Evolutionary conservation across 2,888 invertebrate species (phyloP), one percentile per base, ranked within the genome.

Genomic region (Agrochola lychnidis): DNA sequence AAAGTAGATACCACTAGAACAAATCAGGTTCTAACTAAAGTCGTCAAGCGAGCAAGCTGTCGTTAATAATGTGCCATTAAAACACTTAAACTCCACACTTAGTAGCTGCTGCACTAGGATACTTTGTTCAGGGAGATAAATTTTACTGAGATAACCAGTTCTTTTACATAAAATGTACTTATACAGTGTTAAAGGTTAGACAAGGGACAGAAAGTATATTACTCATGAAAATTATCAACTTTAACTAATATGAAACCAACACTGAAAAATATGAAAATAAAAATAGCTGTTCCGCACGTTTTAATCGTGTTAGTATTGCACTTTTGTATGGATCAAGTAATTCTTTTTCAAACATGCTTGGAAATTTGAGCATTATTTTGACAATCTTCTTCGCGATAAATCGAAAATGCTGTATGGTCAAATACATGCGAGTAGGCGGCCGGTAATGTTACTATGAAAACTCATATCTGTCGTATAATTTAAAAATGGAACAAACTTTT

Each of bases 51-150:
- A 53, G 22, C 30, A 25, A 16, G 25, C 40, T 53, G 48, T 59
- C 16, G n/a, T 64, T 51, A 78, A 70, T 53, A 76, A 70, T 45
- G 16, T 51, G 53, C 22, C 51, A 67, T 67, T 77, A 67, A 48
- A 78, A 77, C 62, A 75, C 22, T 70, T 36, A 25, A 25, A 12
- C n/a, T 42, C 1, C 25, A 5, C 36, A 59, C 36, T 66, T 48
- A 57, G 66, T 30, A 62, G 53, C 7, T n/a, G 53, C 7, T n/a
- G 16, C 36, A 61, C n/a, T 14, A 25, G 16, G 9, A 30, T 69
- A 53, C 25, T 22, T 30, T n/a, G 53, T 56, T 10, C 30, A 42
- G 9, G 36, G 19, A 76, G 14, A 16, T 36, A 6, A 68, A 53
- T 19, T 22, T 51, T 64, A 68, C 12, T 22, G 6, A 68, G n/a